Evolutionary conservation across 2,113 vertebrate genomes (phyloP).

Genomic region (Zosterops lateralis): DNA sequence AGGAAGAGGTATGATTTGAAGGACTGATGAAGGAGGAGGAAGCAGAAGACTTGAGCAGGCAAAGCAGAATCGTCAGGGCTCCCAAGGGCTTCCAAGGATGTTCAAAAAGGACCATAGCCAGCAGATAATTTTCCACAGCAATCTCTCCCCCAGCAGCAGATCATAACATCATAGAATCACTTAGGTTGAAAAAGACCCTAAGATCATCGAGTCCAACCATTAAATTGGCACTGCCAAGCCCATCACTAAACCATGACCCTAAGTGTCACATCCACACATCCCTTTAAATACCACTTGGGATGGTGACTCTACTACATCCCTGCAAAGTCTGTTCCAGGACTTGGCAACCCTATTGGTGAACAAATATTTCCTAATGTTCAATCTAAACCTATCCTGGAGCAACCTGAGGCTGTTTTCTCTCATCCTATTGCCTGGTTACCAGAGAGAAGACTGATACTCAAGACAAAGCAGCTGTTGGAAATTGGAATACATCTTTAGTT

Average conservation of each 20-base stretch:
- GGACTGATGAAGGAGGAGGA: neutral
- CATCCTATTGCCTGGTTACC: fast-evolving
- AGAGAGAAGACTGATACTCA: neutral
- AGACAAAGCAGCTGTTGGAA: neutral
- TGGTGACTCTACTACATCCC: neutral
- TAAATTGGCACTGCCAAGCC: neutral
- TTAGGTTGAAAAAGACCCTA: neutral
- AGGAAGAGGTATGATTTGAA: neutral
- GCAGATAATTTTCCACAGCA: neutral
- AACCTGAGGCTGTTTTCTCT: neutral
- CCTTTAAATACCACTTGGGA: neutral
- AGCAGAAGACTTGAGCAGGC: neutral
- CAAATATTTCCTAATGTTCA: neutral
- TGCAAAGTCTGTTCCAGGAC: neutral
- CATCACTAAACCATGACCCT: neutral
- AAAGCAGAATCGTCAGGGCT: neutral
- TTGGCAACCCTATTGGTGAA: neutral
- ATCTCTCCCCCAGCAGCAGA: neutral
- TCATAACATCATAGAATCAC: neutral
- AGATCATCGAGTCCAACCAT: fast-evolving
- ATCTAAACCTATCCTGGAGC: neutral
- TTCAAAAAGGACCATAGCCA: neutral
- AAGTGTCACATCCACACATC: fast-evolving
- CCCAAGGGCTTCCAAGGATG: neutral
- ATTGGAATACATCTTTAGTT: neutral